Evolutionary conservation across 2,797 vertebrate species (phyloP).

Genomic region (Parotocinclus haroldoi): DNA sequence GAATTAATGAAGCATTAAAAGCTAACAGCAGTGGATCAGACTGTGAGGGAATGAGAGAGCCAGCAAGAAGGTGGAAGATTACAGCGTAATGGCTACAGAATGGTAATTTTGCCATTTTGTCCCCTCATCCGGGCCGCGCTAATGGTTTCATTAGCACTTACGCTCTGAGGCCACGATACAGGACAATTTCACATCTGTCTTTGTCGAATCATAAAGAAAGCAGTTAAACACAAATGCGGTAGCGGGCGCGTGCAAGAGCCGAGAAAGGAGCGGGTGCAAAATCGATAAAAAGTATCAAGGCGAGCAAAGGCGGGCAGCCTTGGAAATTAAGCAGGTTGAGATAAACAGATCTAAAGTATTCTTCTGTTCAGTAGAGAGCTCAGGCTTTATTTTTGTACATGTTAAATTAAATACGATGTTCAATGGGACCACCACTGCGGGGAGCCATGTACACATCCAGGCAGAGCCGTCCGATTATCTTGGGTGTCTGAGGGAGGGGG

Average conservation of each 20-base stretch:
- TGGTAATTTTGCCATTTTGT: slow-evolving; percentile 82
- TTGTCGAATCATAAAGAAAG: slow-evolving; percentile 81
- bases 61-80: slow-evolving; percentile 72
- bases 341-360: too few species aligned
- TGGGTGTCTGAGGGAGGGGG: too few species aligned
- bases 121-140: slow-evolving; percentile 77
- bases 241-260: slow-evolving; percentile 56
- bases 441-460: too few species aligned
- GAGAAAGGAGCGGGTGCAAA: slow-evolving; percentile 13
- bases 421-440: too few species aligned
- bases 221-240: slow-evolving; percentile 67
- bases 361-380: too few species aligned
- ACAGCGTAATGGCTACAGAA: slow-evolving; percentile 81
- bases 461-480: too few species aligned
- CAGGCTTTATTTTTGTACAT: too few species aligned
- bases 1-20: slow-evolving; percentile 83
- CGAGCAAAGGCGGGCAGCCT: too few species aligned
- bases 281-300: too few species aligned
- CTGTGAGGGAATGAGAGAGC: slow-evolving; percentile 53
- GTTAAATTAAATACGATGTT: too few species aligned
- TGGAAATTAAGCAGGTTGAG: too few species aligned
- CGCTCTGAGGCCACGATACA: slow-evolving; percentile 73
- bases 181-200: slow-evolving; percentile 78
- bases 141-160: slow-evolving; percentile 85
- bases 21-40: slow-evolving; percentile 76